Percentiles rank a stretch among this genome's conserved stretches.
These are phyloP conservation scores for Melipona beecheii DNA, from an alignment of 2,888 invertebrate genomes.

Conservation along the genomic window DNA sequence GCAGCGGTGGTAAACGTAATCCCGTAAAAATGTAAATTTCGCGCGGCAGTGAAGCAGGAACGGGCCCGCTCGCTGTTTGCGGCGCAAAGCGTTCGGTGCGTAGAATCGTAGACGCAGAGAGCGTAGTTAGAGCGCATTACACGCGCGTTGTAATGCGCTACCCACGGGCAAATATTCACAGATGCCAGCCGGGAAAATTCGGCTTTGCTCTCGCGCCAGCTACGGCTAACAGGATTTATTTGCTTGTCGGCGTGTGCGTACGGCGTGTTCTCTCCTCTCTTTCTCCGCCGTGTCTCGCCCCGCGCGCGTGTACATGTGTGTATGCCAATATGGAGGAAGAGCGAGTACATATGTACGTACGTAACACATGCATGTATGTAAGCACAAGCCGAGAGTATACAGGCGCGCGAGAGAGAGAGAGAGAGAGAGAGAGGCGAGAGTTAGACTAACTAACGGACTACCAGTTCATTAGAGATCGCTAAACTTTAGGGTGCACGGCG, in stretches of 20 bases:
- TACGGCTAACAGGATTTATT: conserved; percentile 77
- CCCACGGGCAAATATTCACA: conserved; percentile 78
- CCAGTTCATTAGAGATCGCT: conserved; percentile 79
- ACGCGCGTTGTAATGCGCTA: conserved; percentile 63
- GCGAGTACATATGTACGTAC: conserved; percentile 36
- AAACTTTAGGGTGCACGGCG: conserved; percentile 73
- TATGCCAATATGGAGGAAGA: conserved; percentile 3
- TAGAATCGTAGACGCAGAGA: conserved; percentile 26
- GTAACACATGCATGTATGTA: conserved; percentile 25
- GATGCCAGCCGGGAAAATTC: conserved; percentile 76
- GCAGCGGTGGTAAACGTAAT: conserved; percentile 66
- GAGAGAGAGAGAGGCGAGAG: conserved; percentile 50
- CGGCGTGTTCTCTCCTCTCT: conserved; percentile 47
- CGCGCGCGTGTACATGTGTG: neutral
- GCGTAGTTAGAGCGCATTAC: conserved; percentile 64
- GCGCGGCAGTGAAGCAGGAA: conserved; percentile 16
- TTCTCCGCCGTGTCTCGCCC: neutral
- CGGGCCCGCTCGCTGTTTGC: conserved; percentile 36
- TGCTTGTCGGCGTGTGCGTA: conserved; percentile 66
- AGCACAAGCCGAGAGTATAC: conserved; percentile 24
- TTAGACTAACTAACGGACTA: conserved; percentile 75
- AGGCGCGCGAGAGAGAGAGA: neutral
- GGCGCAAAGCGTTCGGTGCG: conserved; percentile 18
- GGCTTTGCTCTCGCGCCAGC: conserved; percentile 64
- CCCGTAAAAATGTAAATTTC: conserved; percentile 81